These are phyloP conservation scores for Margarornis squamiger DNA, from an alignment of 2,797 vertebrate genomes.

Conservation along the genomic window DNA sequence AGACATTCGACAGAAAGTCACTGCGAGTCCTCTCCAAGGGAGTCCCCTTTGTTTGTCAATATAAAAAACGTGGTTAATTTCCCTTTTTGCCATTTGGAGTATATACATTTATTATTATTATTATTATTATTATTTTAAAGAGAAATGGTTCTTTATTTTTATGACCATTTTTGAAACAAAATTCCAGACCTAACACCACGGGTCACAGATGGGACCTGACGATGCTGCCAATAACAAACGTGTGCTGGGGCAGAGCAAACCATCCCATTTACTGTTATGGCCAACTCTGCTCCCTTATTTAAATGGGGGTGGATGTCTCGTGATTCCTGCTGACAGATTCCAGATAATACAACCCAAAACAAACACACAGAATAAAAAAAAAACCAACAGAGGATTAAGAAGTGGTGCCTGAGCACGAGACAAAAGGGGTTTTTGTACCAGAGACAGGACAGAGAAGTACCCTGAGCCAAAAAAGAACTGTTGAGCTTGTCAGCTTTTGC, in stretches of 20 bases:
- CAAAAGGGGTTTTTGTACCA: not conserved
- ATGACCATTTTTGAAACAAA: not conserved
- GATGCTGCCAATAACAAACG: not conserved
- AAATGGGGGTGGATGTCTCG: not conserved
- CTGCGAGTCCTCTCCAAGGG: slow-evolving; percentile 36
- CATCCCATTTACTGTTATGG: not conserved
- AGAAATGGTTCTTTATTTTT: not conserved
- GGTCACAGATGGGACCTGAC: not conserved
- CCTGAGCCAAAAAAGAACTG: slow-evolving; percentile 52
- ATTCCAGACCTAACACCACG: not conserved
- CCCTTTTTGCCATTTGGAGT: not conserved
- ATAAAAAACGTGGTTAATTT: slow-evolving; percentile 68
- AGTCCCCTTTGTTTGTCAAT: not conserved
- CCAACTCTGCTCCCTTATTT: not conserved
- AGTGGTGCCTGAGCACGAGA: slow-evolving; percentile 7
- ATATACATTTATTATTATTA: not conserved
- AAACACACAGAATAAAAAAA: not conserved
- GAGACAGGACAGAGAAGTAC: slow-evolving; percentile 42
- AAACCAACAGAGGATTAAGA: not conserved
- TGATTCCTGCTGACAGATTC: not conserved
- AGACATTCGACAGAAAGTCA: slow-evolving; percentile 47
- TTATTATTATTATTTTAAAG: not conserved
- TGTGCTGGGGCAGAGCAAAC: not conserved
- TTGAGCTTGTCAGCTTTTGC: slow-evolving; percentile 29
- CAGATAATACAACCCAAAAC: not conserved